Conservation (phyloP, 2,113 vertebrate genomes). For the Chaetodon auriga region DNA sequence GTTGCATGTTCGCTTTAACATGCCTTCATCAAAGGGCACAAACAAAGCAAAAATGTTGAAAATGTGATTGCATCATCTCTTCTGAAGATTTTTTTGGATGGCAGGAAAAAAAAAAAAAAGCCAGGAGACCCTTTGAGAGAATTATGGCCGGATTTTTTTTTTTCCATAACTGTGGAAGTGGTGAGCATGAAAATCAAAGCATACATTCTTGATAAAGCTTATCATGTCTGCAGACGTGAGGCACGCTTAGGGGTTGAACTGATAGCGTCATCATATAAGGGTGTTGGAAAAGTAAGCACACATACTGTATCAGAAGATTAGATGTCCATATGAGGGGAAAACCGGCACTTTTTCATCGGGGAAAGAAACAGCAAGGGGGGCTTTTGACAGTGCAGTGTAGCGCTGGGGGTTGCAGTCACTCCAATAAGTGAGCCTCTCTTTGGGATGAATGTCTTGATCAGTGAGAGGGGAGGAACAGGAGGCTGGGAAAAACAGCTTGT, state of each 20-base stretch:
- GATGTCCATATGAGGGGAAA: background rate
- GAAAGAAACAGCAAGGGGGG: background rate
- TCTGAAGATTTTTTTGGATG: constrained; percentile 35
- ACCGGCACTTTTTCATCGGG: constrained; percentile 1
- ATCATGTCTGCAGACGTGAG: constrained; percentile 29
- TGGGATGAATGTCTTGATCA: constrained; percentile 74
- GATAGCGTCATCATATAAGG: constrained; percentile 41
- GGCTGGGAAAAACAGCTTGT: constrained; percentile 75
- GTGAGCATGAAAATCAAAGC: constrained; percentile 32
- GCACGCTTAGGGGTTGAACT: constrained; percentile 15
- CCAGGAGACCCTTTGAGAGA: background rate
- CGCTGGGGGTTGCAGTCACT: constrained; percentile 39
- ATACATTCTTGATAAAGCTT: constrained; percentile 34
- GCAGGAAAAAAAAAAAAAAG: background rate
- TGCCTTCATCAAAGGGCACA: constrained; percentile 39
- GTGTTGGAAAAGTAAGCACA: constrained; percentile 15
- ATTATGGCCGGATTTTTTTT: background rate
- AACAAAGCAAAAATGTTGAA: background rate
- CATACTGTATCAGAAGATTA: constrained; percentile 32
- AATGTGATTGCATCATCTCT: constrained; percentile 26
- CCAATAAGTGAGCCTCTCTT: constrained; percentile 43
- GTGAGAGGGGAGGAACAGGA: constrained; percentile 68
- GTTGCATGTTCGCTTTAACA: constrained; percentile 40
- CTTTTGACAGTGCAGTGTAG: constrained; percentile 14
- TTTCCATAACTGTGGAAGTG: background rate